Base-by-base conservation (phyloP, 2,888 invertebrate species). In the Epirrhoe tristata region DNA sequence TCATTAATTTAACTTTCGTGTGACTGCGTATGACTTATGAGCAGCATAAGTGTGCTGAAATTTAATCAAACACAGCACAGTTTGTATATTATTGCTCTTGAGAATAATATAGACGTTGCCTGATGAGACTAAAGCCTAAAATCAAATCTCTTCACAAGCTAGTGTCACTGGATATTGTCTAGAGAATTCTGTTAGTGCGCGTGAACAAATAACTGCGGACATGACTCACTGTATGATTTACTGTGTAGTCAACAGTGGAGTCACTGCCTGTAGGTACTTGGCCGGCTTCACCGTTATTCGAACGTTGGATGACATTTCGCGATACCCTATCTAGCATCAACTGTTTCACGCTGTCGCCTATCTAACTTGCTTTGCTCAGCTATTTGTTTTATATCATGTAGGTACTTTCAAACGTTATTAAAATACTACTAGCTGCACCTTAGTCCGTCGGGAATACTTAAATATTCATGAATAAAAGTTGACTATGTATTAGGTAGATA, bases 251-350 rank as follows among this genome's bases (percentile, higher is more conserved):
- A 24, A 24, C 24, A 24, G 5, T n/a, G 46, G 10, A 54, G 43
- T 39, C 31, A 63, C 59, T 55, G 51, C 48, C 14, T 31, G 57
- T 63, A 55, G 53, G 64, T 59, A 64, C 31, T 55, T 59, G 67
- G 59, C 53, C 43, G 32, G 53, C 57, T 70, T 72, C 74, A 79
- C 80, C 75, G 80, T 79, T 77, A 62, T 58, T 66, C 68, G 53
- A 69, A 76, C 75, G 77, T 78, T 79, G 76, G 71, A 70, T 68
- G 63, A 65, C 72, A 56, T 66, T 63, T 77, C 62, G 69, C 72
- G 72, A 75, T 77, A 74, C 61, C 73, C 73, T 73, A 75, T 73
- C 76, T 74, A 56, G 61, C 72, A 74, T 74, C 69, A 66, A 67
- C 69, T 58, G 63, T 68, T 62, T 60, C 56, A 48, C 48, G 31